phyloP scores from a whole-genome alignment of 2,113 vertebrate species.

The Pantherophis guttatus region DNA sequence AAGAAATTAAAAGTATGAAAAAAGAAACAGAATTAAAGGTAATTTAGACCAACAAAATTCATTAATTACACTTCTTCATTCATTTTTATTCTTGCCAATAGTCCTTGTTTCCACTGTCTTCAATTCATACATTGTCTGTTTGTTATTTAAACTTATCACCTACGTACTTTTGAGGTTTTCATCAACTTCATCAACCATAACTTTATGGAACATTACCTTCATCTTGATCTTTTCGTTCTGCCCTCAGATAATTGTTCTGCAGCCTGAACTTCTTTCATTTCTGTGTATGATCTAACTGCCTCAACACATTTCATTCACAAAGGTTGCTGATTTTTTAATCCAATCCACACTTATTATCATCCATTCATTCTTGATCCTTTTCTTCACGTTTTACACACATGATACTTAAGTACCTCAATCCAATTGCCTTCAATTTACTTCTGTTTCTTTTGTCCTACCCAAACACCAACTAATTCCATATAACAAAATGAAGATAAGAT shows the following conservation, averaged over 20 bases:
- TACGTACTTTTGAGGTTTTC: background rate
- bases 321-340: background rate
- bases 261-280: background rate
- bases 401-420: background rate
- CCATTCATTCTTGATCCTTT: too few species aligned
- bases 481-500: background rate
- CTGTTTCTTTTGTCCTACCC: background rate
- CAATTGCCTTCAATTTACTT: background rate
- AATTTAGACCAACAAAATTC: background rate
- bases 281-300: background rate
- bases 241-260: background rate
- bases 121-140: background rate
- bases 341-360: too few species aligned
- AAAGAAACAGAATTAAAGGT: background rate
- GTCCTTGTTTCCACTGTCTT: background rate
- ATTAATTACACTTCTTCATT: background rate
- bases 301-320: background rate
- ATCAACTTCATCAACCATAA: background rate
- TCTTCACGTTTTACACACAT: background rate
- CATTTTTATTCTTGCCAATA: background rate
- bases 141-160: background rate
- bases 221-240: background rate
- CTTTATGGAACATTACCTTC: background rate
- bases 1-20: background rate
- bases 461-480: background rate